phyloP scores from a whole-genome alignment of 2,113 vertebrate genomes.

The Microcebus lehilahytsara region DNA sequence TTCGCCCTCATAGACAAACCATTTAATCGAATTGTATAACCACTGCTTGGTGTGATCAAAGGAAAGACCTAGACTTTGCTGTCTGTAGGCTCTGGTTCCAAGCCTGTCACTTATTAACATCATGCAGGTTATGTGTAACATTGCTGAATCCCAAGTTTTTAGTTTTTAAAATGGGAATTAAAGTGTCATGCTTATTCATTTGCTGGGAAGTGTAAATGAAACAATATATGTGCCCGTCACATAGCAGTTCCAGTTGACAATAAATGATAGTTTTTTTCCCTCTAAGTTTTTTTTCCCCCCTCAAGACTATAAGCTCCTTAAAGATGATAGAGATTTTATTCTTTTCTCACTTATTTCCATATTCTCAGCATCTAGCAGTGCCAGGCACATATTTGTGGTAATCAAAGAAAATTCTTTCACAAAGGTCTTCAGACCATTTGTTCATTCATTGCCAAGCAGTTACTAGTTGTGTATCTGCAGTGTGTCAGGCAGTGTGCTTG shows the following conservation, averaged over 20 bases:
- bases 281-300: neutral
- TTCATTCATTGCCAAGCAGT: neutral
- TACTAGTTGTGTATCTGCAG: neutral
- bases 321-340: neutral
- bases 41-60: neutral
- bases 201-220: constrained; percentile 26
- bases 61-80: neutral
- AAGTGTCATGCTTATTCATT: neutral
- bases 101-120: neutral
- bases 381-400: neutral
- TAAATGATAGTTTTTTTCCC: neutral
- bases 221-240: neutral
- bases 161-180: constrained; percentile 2
- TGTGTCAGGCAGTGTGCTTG: neutral
- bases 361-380: neutral
- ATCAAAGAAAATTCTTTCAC: constrained; percentile 4
- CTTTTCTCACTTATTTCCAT: neutral
- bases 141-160: neutral
- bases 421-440: neutral
- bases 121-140: neutral
- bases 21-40: neutral
- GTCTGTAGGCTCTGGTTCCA: neutral
- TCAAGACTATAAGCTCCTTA: neutral
- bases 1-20: neutral
- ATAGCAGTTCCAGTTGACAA: neutral